These are phyloP conservation scores for Oryzias melastigma DNA, from an alignment of 2,113 vertebrate species.

Conservation along the genomic window DNA sequence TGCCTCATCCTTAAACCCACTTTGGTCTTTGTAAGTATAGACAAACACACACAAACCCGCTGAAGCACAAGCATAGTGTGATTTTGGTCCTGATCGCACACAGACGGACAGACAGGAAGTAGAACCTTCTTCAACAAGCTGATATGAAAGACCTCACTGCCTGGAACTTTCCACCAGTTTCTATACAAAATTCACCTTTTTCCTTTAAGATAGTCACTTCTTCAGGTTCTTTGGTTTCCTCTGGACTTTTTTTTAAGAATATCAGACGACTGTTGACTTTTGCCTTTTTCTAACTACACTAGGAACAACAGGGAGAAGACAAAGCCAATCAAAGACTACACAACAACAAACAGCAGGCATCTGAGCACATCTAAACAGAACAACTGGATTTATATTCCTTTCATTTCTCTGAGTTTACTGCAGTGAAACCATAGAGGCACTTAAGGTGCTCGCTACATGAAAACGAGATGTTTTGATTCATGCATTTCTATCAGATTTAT, in stretches of 20 bases:
- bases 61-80: conserved; percentile 65
- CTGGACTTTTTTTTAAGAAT: conserved; percentile 78
- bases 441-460: conserved; percentile 82
- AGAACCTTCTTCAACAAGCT: conserved; percentile 38
- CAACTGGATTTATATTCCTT: conserved; percentile 77
- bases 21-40: conserved; percentile 60
- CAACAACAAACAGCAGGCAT: conserved; percentile 68
- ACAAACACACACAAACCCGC: conserved; percentile 36
- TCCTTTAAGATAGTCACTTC: conserved; percentile 68
- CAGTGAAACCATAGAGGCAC: conserved; percentile 83
- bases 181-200: conserved; percentile 68
- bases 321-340: conserved; percentile 62
- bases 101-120: conserved; percentile 25
- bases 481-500: conserved; percentile 76
- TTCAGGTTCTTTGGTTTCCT: conserved; percentile 54
- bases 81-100: conserved; percentile 38
- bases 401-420: conserved; percentile 54
- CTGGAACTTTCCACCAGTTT: conserved; percentile 72
- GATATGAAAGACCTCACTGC: conserved; percentile 55
- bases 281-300: conserved; percentile 59
- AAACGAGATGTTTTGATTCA: conserved; percentile 43
- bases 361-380: conserved; percentile 77
- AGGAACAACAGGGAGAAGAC: conserved; percentile 82
- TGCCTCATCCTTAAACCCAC: conserved; percentile 33
- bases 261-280: conserved; percentile 87